Evolutionary conservation across 2,888 invertebrate species (phyloP).

Genomic region (Hirtodrosophila alboralis): DNA sequence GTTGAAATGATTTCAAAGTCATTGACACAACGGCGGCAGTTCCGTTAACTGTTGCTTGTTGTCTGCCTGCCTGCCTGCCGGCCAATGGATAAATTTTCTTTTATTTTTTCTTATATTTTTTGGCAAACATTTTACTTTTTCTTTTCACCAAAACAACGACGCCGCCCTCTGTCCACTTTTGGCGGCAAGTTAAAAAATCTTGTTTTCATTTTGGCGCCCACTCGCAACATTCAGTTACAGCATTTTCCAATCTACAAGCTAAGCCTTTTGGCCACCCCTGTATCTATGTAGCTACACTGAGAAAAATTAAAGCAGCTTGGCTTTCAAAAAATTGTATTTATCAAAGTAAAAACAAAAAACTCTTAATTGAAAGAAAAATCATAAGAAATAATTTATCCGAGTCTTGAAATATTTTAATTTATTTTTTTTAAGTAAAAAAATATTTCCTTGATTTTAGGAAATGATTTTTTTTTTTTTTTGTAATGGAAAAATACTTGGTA

Average conservation of each 20-base stretch:
- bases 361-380: no score
- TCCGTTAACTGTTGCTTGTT: constrained; percentile 43
- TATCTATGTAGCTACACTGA: no score
- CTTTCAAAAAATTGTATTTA: no score
- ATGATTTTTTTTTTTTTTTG: no score
- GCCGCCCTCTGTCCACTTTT: constrained; percentile 17
- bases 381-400: no score
- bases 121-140: constrained; percentile 74
- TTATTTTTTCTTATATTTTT: constrained; percentile 43
- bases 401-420: no score
- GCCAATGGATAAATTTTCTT: constrained; percentile 35
- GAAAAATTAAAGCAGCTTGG: no score
- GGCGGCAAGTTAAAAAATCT: constrained; percentile 60
- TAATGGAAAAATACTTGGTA: no score
- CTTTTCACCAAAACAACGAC: constrained; percentile 47
- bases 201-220: constrained; percentile 49
- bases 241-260: constrained; percentile 34
- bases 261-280: not conserved
- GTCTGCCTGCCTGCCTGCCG: constrained; percentile 23
- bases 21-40: constrained; percentile 62
- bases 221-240: constrained; percentile 29
- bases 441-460: no score
- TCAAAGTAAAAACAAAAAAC: no score
- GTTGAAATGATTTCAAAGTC: constrained; percentile 74
- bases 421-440: no score